Base-by-base conservation (phyloP, 2,888 invertebrate genomes). In the Epinotia nisella region DNA sequence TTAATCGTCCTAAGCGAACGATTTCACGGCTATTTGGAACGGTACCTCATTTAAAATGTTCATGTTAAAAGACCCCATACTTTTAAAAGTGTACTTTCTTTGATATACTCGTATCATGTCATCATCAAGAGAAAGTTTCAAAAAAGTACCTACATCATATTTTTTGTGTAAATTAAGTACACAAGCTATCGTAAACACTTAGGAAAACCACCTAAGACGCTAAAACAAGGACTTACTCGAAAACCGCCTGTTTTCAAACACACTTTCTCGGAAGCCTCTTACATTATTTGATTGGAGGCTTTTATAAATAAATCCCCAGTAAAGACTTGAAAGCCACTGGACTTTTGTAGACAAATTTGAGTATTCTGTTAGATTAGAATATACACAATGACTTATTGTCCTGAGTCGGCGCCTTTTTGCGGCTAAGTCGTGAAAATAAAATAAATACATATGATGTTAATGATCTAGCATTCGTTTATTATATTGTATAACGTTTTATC, bases 281-380 rank as follows among this genome's bases (percentile, higher is more conserved):
- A 83, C 84, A 77, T 85, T 58, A 81, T 89, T 88, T 90, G 87
- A 90, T 90, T 87, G 87, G 87, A 87, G 86, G 88, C 87, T 84
- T 67, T 87, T 85, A 84, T 83, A 88, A 86, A 89, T 87, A 87
- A 86, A 86, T 84, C 83, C 82, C 78, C 73, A 71, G 74, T 81
- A 82, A 81, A 82, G 76, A 81, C 67, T 62, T 55, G 15, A 70
- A 70, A 62, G 70, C 29, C 41, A 56, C 24, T 29, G 56, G n/a
- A 35, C 29, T 64, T 62, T 41, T 24, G 45, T 64, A 64, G 49
- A 55, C 35, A 70, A 53, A 59, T 39, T 74, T 65, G 69, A 60
- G 9, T 19, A 70, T 71, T 55, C 45, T 58, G 60, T 49, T 53
- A 7, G 60, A 24, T 69, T 45, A 1, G 4, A 45, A 15, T 5